Conservation (phyloP, 2,797 vertebrate species). For the Hoplostethus atlanticus region DNA sequence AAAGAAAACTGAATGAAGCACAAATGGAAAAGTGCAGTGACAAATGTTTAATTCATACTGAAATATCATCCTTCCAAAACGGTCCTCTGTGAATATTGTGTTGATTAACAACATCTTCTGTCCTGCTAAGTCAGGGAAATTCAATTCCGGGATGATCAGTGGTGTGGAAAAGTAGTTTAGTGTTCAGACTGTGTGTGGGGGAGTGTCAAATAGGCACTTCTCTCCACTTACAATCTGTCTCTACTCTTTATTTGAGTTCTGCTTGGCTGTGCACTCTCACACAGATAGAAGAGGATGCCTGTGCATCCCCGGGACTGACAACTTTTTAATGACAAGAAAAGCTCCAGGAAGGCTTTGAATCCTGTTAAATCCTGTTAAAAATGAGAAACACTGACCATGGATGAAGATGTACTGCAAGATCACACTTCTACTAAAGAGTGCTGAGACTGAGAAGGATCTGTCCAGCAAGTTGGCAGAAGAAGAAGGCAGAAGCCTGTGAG, state of each 20-base stretch:
- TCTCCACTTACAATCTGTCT: no score
- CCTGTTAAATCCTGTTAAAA: no score
- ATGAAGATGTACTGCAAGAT: slow-evolving; percentile 83
- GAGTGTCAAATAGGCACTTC: neutral
- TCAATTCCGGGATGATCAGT: no score
- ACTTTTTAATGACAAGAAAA: no score
- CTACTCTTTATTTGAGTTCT: neutral
- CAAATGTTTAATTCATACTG: no score
- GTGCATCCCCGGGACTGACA: neutral
- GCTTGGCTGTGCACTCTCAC: neutral
- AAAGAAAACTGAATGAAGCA: no score
- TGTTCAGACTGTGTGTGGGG: neutral
- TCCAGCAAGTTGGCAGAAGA: slow-evolving; percentile 82
- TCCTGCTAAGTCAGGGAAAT: no score
- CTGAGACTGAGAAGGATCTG: slow-evolving; percentile 87
- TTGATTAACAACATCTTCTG: no score
- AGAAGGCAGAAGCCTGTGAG: slow-evolving; percentile 84
- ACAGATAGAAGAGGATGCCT: neutral
- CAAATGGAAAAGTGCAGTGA: no score
- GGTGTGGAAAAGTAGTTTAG: no score
- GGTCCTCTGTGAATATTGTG: neutral
- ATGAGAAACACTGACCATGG: slow-evolving; percentile 88
- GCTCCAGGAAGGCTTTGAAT: no score
- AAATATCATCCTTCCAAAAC: neutral
- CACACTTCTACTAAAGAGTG: no score